These are phyloP conservation scores for Myiopsitta monachus DNA, from an alignment of 2,113 vertebrate genomes.

Conservation along the genomic window DNA sequence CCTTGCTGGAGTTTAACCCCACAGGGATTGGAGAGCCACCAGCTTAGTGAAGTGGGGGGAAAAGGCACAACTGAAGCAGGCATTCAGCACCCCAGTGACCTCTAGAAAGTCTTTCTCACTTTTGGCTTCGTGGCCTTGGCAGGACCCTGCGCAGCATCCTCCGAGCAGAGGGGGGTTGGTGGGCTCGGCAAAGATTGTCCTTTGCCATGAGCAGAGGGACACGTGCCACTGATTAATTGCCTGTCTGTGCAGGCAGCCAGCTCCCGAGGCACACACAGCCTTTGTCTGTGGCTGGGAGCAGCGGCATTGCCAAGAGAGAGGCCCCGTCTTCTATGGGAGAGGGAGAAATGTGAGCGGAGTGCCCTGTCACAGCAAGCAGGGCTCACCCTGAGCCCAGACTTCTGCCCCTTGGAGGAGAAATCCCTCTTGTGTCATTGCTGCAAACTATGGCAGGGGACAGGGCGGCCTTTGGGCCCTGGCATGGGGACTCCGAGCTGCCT, in stretches of 20 bases:
- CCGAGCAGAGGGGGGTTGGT: neutral
- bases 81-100: neutral
- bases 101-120: neutral
- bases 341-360: fast-evolving
- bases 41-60: fast-evolving
- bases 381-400: neutral
- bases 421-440: neutral
- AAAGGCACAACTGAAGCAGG: neutral
- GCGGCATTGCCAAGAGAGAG: neutral
- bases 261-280: neutral
- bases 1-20: neutral
- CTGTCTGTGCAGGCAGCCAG: neutral
- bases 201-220: neutral
- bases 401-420: neutral
- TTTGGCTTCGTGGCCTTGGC: fast-evolving
- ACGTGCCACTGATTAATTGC: neutral
- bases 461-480: neutral
- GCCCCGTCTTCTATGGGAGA: neutral
- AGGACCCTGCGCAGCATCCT: fast-evolving
- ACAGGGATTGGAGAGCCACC: neutral
- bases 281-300: neutral
- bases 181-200: neutral
- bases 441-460: fast-evolving
- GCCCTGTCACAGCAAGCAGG: neutral
- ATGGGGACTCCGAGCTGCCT: neutral